Conservation (phyloP, 2,888 invertebrate species). For the Leucoma salicis region DNA sequence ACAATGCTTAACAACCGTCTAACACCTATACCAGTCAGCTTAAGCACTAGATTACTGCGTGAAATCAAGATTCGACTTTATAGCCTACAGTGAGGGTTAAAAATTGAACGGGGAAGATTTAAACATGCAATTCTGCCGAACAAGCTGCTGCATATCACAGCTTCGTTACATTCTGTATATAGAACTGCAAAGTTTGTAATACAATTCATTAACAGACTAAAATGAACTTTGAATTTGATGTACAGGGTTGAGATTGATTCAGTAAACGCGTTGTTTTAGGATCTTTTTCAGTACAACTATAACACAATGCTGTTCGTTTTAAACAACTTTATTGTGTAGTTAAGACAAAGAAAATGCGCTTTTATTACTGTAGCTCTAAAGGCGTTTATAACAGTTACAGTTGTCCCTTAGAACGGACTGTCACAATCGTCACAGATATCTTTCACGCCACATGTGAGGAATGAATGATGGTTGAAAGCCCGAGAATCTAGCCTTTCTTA, state of each 20-base stretch:
- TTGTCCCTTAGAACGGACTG: conserved; percentile 52
- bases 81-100: conserved; percentile 13
- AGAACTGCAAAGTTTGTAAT: conserved; percentile 7
- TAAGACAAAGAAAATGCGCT: conserved; percentile 48
- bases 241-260: conserved; percentile 7
- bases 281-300: background rate
- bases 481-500: conserved; percentile 67
- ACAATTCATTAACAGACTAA: background rate
- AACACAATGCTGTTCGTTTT: conserved; percentile 41
- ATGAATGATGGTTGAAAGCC: conserved; percentile 75
- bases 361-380: conserved; percentile 48
- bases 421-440: conserved; percentile 72
- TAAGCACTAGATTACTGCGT: conserved; percentile 21
- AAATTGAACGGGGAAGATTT: conserved; percentile 11
- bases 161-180: conserved; percentile 43
- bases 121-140: conserved; percentile 51
- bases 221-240: rapidly evolving
- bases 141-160: conserved; percentile 50
- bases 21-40: conserved; percentile 40
- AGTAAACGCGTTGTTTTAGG: background rate
- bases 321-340: conserved; percentile 42
- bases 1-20: conserved; percentile 49
- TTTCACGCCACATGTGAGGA: conserved; percentile 66
- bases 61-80: conserved; percentile 27
- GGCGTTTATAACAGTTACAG: conserved; percentile 18